phyloP scores from a whole-genome alignment of 2,888 invertebrate species.

The Mantis religiosa region DNA sequence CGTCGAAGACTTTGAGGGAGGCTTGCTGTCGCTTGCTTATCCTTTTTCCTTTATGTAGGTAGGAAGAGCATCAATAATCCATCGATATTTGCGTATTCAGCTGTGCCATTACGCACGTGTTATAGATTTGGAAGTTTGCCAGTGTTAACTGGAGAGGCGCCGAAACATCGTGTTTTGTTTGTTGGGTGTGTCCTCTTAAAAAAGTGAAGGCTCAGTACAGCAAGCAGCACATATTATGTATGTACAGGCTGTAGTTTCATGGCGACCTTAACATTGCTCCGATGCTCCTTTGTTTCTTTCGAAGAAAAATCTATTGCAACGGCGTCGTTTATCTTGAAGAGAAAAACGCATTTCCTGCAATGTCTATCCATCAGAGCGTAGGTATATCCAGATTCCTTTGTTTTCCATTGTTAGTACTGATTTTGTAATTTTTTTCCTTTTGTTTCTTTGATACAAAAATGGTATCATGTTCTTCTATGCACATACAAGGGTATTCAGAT shows the following conservation, averaged over 20 bases:
- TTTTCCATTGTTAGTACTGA: no score
- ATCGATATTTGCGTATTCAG: neutral
- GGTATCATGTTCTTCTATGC: no score
- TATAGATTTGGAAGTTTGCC: neutral
- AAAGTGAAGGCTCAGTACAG: neutral
- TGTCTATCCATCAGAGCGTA: no score
- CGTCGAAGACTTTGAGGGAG: no score
- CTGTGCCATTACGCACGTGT: neutral
- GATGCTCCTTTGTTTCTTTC: neutral
- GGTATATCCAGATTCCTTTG: no score
- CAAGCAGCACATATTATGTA: neutral
- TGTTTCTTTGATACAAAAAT: no score
- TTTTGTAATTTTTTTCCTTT: no score
- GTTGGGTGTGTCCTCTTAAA: neutral
- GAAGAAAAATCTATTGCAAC: neutral
- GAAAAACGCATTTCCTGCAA: no score
- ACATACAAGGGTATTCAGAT: no score
- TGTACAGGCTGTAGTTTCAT: neutral
- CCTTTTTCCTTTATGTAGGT: no score
- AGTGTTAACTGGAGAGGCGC: neutral
- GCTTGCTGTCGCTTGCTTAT: no score
- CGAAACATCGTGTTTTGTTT: neutral
- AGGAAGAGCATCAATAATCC: neutral
- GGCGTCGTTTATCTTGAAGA: no score
- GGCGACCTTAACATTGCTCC: neutral